Base-by-base conservation (phyloP, 2,888 invertebrate genomes). In the Dasypolia templi region DNA sequence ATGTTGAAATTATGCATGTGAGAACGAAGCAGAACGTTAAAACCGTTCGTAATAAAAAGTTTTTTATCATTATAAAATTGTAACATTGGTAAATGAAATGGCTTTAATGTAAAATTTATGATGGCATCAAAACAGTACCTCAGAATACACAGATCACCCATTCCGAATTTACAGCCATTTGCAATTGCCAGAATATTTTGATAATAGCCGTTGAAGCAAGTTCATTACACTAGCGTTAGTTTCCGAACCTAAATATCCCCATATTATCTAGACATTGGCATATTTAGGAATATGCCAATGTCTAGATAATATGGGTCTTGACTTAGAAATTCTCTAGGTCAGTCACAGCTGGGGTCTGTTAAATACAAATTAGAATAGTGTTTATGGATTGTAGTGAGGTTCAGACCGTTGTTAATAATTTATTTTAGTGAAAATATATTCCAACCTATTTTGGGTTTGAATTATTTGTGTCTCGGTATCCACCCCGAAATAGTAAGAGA, bases 281-380 rank as follows among this genome's bases (percentile, higher is more conserved):
- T n/a, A n/a, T n/a, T n/a, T n/a, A n/a, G n/a, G n/a, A 85, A 85
- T 63, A 82, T 79, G 59, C 72, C 85, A 85, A 79, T 75, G 44
- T 79, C 77, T 85, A 73, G 73, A 75, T 82, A 82, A 77, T 83
- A 77, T 77, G 81, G 81, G 73, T 44, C 53, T 11, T 65, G 59
- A 79, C 83, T 85, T 75, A 75, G 75, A 72, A 79, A 85, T 85
- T 85, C 83, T 64, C 72, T 83, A 83, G 79, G 85, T 74, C 75
- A 82, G 75, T 68, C 59, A 78, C 71, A 79, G 75, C 72, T 79
- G 4, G 59, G 79, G 82, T 82, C 63, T 63, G 71, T 72, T 82
- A 72, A 82, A 75, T 82, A 59, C 75, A 55, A 46, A 72, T 81
- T 77, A 70, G 59, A 77, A 63, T 72, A 69, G 68, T 75, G 71